A percentile compares a stretch with the other conserved stretches of the same genome.
Evolutionary conservation across 2,113 vertebrate genomes (phyloP).

Genomic region (Austrofundulus limnaeus): DNA sequence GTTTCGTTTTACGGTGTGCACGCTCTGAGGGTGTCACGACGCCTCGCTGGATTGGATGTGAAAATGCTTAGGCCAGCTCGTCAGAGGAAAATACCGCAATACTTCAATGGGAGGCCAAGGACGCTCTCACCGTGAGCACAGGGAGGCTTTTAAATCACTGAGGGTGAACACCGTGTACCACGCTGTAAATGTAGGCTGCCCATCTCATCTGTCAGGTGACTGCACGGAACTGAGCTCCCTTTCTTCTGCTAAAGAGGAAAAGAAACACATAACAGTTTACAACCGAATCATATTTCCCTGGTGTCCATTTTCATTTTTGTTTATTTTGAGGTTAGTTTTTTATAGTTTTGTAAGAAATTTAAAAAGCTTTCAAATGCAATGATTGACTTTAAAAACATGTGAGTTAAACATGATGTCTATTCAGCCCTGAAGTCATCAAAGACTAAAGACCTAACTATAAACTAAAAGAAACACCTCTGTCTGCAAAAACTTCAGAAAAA

Average conservation of each 20-base stretch:
- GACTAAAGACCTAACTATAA: too few species aligned
- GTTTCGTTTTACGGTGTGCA: conserved; percentile 12
- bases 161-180: conserved; percentile 1
- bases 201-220: conserved; percentile 8
- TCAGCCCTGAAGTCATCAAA: too few species aligned
- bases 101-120: conserved; percentile 53
- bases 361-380: too few species aligned
- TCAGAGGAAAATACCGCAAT: conserved; percentile 56
- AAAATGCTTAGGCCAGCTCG: conserved; percentile 53
- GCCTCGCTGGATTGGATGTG: conserved; percentile 35
- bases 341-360: too few species aligned
- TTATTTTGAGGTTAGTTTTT: too few species aligned
- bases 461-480: too few species aligned
- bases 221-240: background rate
- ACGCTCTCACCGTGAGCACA: conserved; percentile 33
- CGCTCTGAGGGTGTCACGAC: conserved; percentile 8
- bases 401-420: too few species aligned
- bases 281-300: too few species aligned
- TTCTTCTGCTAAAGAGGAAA: background rate
- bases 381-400: too few species aligned
- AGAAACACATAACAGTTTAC: background rate
- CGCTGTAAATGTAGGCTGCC: background rate
- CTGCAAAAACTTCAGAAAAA: too few species aligned
- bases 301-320: too few species aligned
- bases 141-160: conserved; percentile 60